Evolutionary conservation across 2,797 vertebrate species (phyloP).

Genomic region (Cetoscarus ocellatus): DNA sequence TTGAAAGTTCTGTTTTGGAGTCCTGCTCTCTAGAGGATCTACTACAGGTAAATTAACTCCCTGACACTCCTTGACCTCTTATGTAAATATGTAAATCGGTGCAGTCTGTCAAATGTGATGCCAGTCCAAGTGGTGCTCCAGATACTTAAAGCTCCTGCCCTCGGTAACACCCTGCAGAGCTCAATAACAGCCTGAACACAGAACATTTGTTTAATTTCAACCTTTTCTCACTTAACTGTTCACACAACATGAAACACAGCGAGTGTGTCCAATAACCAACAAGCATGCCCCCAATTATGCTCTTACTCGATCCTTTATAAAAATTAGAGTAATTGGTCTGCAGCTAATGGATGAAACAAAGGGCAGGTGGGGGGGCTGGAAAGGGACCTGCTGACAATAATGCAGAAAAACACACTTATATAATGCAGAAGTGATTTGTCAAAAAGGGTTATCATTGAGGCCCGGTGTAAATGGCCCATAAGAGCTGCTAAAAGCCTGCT

Average conservation of each 20-base stretch:
- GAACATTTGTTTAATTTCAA: not conserved
- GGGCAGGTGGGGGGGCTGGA: not conserved
- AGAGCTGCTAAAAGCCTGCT: slow-evolving; percentile 19
- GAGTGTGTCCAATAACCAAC: not conserved
- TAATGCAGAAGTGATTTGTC: slow-evolving; percentile 22
- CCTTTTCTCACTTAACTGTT: slow-evolving; percentile 13
- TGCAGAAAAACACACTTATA: not conserved
- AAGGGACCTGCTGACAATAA: not conserved
- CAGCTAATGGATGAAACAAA: slow-evolving; percentile 41
- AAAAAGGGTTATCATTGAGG: not conserved
- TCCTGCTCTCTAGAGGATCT: not conserved
- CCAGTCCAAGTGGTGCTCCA: not conserved
- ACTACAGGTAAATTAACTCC: not conserved
- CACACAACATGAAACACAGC: not conserved
- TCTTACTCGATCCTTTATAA: slow-evolving; percentile 21
- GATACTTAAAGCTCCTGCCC: not conserved
- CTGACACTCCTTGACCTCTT: not conserved
- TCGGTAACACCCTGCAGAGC: not conserved
- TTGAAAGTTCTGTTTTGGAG: not conserved
- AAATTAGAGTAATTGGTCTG: slow-evolving; percentile 29
- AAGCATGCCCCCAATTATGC: not conserved
- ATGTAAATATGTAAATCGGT: slow-evolving; percentile 2
- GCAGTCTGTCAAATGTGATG: not conserved
- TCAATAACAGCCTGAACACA: not conserved
- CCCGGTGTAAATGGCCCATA: slow-evolving; percentile 2